phyloP scores from a whole-genome alignment of 2,797 vertebrate species.

The Falco cherrug region DNA sequence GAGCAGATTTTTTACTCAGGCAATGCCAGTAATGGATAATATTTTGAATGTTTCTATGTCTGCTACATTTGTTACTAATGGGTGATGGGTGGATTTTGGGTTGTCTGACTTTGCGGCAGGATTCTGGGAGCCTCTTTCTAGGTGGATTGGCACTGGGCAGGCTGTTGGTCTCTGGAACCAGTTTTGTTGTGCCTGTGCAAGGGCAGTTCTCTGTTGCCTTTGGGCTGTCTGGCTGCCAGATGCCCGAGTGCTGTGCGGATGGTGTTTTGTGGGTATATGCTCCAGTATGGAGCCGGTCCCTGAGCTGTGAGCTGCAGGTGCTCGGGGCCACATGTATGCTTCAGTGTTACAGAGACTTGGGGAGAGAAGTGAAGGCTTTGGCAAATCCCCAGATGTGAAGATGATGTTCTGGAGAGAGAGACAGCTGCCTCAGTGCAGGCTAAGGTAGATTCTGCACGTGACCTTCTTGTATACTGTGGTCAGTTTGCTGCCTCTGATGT shows the following conservation, averaged over 20 bases:
- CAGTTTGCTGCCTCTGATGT: neutral
- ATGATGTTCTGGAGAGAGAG: neutral
- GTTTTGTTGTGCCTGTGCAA: neutral
- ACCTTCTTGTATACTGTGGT: neutral
- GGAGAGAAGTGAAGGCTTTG: neutral
- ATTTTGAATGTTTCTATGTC: neutral
- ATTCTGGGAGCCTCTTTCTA: neutral
- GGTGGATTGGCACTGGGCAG: neutral
- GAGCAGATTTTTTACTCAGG: neutral
- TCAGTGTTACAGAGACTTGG: neutral
- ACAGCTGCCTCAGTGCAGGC: neutral
- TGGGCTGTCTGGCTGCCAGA: neutral
- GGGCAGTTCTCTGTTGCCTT: neutral
- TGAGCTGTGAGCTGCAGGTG: neutral
- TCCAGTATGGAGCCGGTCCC: neutral
- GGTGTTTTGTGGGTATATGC: neutral
- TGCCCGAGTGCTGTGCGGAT: neutral
- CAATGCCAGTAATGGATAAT: neutral
- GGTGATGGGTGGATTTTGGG: neutral
- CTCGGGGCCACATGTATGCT: accelerated
- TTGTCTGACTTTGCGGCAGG: neutral
- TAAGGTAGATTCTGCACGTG: neutral
- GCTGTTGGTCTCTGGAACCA: neutral
- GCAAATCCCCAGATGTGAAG: neutral
- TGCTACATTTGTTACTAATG: neutral